Evolutionary conservation across 2,888 invertebrate species (phyloP), one percentile per base, ranked within the genome.

Genomic region (Peribatodes rhomboidaria): DNA sequence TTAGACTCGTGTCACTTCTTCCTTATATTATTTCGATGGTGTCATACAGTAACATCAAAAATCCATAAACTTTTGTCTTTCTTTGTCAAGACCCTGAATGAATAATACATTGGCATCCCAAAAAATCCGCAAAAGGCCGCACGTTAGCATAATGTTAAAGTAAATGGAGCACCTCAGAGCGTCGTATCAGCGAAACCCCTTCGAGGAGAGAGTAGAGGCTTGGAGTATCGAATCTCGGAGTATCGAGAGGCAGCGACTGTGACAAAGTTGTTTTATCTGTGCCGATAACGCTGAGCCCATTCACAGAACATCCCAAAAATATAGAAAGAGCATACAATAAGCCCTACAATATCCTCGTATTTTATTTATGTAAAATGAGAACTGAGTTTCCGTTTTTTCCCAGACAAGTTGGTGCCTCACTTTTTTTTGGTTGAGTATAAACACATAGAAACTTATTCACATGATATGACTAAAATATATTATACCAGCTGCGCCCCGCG

Each of bases 251-350:
- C 81, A 79, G 81, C 76, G 77, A 77, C 81, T 75, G 81, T 86
- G 86, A 89, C 90, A 87, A 89, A 89, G 89, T 89, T 87, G 86
- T 87, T 88, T 89, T 89, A 90, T 89, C 90, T 84, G 84, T 67
- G 75, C 73, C 80, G 86, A 87, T 87, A 87, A 86, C 82, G 75
- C 72, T 75, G 78, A 39, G 14, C 13, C 2, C 13, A 14, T 6
- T 20, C 22, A 33, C n/a, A 37, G 53, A 53, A 39, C 11, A 27
- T 27, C 10, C 9, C 8, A 10, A 22, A 14, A 53, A 14, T 4
- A 27, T 41, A 7, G 39, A 50, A n/a, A 20, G 18, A 18, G 7
- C 18, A 46, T 1, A 42, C 10, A 18, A 10, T 42, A 20, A n/a
- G 8, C 39, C n/a, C 13, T 10, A 41, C 6, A n/a, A 27, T 27